Base-by-base conservation (phyloP, 2,113 vertebrate species). In the Trogon surrucura region DNA sequence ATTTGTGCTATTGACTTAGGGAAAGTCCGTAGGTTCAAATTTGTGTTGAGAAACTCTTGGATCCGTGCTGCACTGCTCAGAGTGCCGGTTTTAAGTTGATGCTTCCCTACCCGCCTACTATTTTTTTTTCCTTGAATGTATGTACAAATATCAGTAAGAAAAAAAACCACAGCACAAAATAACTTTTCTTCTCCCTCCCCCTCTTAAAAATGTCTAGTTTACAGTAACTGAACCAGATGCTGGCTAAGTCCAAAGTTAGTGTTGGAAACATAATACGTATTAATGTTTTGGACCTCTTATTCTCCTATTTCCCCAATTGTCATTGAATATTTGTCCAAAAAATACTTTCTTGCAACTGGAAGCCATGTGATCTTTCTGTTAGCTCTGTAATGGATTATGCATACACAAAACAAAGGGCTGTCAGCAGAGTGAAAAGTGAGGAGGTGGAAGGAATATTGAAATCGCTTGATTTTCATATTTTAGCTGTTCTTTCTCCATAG, bases 231-330 rank as follows among this genome's bases (percentile, higher is more conserved):
- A 83, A 67, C 9, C 34, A 65, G 54, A n/a, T 80, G 25, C 50
- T 84, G 26, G 25, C 23, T 50, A 70, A 60, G 34, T 83, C 53
- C 69, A n/a, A 51, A 79, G 26, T 71, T 94, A 67, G 4, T 0
- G 0, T 81, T 78, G 78, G 82, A 85, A 95, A 85, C 58, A 25
- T 16, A 85, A 73, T 34, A 85, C 16, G 34, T 80, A 9, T 82
- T 95, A 85, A 54, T 85, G 45, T 74, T 83, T 45, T 54, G 75
- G 30, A n/a, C 27, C 34, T 94, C 34, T 75, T 74, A 12, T n/a
- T 96, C 75, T 92, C 29, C 9, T 58, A 0, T 86, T 83, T 90
- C 29, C 36, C 22, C 38, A 62, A 4, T 29, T 75, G 58, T 22
- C 25, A 57, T 14, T 58, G 48, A 79, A 13, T 32, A 19, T 57